Base-by-base conservation (phyloP, 1,140 invertebrate genomes). In the Drosophila miranda region DNA sequence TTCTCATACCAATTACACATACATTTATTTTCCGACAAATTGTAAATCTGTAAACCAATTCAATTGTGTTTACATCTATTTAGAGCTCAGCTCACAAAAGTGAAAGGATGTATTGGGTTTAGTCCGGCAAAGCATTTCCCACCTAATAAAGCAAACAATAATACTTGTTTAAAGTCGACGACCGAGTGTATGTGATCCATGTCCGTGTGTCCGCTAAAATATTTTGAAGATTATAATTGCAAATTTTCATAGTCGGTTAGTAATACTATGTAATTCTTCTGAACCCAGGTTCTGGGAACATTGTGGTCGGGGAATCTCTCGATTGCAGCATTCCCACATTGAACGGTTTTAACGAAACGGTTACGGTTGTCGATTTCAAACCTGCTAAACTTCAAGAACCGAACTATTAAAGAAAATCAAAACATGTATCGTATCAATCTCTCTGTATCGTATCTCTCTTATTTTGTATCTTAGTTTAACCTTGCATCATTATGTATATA, bases 361-460 rank as follows among this genome's bases (percentile, higher is more conserved):
- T 34, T 66, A 69, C 19, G 26, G 14, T 34, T 66, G 42, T 44
- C 48, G 19, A 19, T 34, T 42, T 14, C 30, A 44, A 67, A 30
- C 23, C 42, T 54, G 42, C 61, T 11, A 54, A 46, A 30, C 41
- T 66, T 66, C 50, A 7, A 26, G 63, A 68, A 68, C 34, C 13
- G 34, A 38, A 13, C 11, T 38, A 38, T 11, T 1, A 38, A 38
- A 3, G 11, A 38, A 48, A 55, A 48, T 44, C 34, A 45, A 55
- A 68, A 67, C 63, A 67, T 46, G 48, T 69, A 69, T 69, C 66
- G 48, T 69, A 69, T 69, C 66, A 69, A 69, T 50, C 66, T 69
- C 61, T 68, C 44, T 69, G 68, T 69, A 56, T 56, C 51, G 68
- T 69, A 56, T 56, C 51, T 69, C 50, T 69, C 34, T 38, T 38